Conservation (phyloP, 1,140 invertebrate genomes). For the Cheumatopsyche charites region DNA sequence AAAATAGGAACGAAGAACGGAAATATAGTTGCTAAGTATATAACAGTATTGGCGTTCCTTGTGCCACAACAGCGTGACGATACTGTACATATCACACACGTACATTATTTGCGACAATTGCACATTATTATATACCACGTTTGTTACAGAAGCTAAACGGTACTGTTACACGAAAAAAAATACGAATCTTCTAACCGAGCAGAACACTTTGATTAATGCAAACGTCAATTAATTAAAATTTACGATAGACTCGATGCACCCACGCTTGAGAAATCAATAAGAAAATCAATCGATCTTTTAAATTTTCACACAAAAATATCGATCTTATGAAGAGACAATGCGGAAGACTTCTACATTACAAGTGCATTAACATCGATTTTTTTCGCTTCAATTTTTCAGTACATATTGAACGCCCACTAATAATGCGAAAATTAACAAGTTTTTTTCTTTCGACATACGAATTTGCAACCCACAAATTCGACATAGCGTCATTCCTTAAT, state of each 20-base stretch:
- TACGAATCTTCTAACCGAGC: no score
- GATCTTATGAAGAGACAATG: not conserved
- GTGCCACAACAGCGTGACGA: not conserved
- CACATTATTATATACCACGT: not conserved
- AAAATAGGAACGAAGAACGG: not conserved
- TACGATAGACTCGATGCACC: not conserved
- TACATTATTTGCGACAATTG: not conserved
- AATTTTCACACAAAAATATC: not conserved
- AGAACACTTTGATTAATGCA: no score
- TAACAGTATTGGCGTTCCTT: conserved; percentile 19
- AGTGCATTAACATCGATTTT: conserved; percentile 1
- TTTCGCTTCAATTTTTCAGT: not conserved
- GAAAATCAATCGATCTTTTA: no score
- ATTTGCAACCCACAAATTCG: conserved; percentile 6
- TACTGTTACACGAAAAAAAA: not conserved
- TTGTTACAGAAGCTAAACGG: not conserved
- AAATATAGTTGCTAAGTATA: not conserved
- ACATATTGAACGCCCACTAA: conserved; percentile 6
- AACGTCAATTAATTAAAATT: not conserved
- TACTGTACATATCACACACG: not conserved
- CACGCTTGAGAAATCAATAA: no score
- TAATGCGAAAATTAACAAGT: no score
- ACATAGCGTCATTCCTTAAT: conserved; percentile 1
- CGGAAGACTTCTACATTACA: not conserved
- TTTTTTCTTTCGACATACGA: no score